Evolutionary conservation across 2,113 vertebrate genomes (phyloP), one percentile per base, ranked within the genome.

Genomic region (Rhegmatorhina hoffmannsi): DNA sequence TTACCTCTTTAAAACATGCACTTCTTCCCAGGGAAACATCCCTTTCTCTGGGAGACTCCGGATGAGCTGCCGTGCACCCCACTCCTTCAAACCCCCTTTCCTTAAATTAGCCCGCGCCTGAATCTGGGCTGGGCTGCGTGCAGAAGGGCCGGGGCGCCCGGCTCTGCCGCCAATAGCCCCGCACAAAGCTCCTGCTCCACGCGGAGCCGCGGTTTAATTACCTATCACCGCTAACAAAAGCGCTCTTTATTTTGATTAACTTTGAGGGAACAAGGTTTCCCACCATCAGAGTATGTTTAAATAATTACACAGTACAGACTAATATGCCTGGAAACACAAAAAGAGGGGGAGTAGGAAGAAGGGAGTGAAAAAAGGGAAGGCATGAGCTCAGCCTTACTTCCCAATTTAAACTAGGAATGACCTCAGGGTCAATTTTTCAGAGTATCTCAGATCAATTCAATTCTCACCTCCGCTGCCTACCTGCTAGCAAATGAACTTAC

Each of bases 371-470:
- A 97, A 95, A 96, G 68, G 50, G 91, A 97, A 96, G 81, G 83
- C 81, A 28, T 43, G 92, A 96, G 92, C 95, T 96, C 94, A 92
- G 94, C 78, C 80, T 92, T 28, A 80, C 91, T 96, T 91, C 96
- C 96, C 89, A 94, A 97, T 97, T 95, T 96, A 97, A 97, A 97
- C 92, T 88, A 95, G 77, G 89, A 92, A 84, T 70, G 95, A 98
- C 96, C 96, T 84, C 77, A 2, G 85, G 95, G 96, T 96, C 96
- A 95, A 76, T 97, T 97, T 97, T 97, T 94, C 78, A 75, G 96
- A 96, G 84, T 95, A 96, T 95, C 96, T 95, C 89, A 84, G 96
- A 97, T 96, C 97, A 97, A 96, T 97, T 97, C 94, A 91, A 95
- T 96, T 97, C 97, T 97, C 97, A 96, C 96, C 97, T 97, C 92